Evolutionary conservation across 2,797 vertebrate genomes (phyloP).

Genomic region (Crypturellus tataupa): DNA sequence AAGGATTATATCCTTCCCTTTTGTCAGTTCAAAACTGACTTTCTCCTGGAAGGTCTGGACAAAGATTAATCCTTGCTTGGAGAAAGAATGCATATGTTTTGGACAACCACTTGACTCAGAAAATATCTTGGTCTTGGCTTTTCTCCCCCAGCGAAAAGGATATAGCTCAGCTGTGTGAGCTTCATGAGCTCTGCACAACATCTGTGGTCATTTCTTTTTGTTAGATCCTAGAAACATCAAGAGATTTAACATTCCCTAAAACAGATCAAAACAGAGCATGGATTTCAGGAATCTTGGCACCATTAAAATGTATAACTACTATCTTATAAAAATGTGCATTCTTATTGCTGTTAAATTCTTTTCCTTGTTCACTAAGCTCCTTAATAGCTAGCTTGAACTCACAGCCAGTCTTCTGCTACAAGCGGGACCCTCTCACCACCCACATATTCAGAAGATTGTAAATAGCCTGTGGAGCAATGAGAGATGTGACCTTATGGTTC

Average conservation of each 20-base stretch:
- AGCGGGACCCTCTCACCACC: constrained; percentile 15
- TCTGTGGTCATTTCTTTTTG: neutral
- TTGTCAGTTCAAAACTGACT: constrained; percentile 25
- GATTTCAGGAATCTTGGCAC: constrained; percentile 33
- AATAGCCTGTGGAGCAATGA: constrained; percentile 31
- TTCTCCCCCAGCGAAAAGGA: neutral
- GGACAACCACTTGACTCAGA: neutral
- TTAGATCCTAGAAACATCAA: neutral
- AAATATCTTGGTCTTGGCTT: constrained; percentile 26
- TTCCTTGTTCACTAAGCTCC: neutral
- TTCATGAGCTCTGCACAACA: neutral
- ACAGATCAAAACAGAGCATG: neutral
- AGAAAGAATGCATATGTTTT: neutral
- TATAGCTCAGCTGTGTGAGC: neutral
- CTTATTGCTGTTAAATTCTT: neutral
- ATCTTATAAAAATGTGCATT: neutral
- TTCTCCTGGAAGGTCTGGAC: constrained; percentile 32
- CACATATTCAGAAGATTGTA: constrained; percentile 27
- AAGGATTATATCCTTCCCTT: constrained; percentile 26
- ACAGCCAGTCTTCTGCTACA: neutral
- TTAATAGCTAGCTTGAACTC: constrained; percentile 6
- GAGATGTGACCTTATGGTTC: constrained; percentile 10
- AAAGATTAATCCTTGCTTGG: neutral
- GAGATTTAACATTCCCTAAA: neutral
- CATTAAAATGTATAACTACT: neutral